Evolutionary conservation across 1,140 invertebrate genomes (phyloP), one percentile per base, ranked within the genome.

Genomic region (Vollenhovia emeryi): DNA sequence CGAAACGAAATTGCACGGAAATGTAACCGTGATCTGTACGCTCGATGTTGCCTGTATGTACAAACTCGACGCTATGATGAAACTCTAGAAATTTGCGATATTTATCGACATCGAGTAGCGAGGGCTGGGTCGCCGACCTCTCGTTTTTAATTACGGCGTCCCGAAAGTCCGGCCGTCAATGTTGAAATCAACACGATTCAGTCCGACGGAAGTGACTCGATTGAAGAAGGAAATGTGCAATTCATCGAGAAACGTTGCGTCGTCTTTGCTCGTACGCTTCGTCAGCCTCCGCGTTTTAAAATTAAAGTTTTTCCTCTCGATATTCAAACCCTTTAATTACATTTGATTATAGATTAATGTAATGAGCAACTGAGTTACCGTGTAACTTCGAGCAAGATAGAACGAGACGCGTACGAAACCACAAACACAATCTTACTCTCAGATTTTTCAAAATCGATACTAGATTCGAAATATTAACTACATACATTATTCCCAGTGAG

Each of bases 111-210:
- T 71, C 52, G 64, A 55, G 78, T 21, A 21, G 59, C 43, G 27
- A 33, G 9, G 13, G 11, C 0, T 9, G 11, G 27, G 27, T 74
- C 75, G 21, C 48, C 66, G 83, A 75, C 64, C 59, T 74, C 30
- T 84, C 59, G 48, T 73, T 89, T 89, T 89, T 87, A 88, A 88
- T 89, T 88, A 86, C 75, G 24, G 0, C 18, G 33, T 33, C 62
- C n/a, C 50, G 13, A 73, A 48, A 66, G 68, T 11, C 15, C 40
- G 36, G 36, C 11, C 55, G 74, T 78, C 45, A 48, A 69, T 40
- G 69, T 85, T 52, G 71, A 33, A 64, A 45, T 68, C 66, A 82
- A 87, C 60, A 73, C 52, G 40, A 75, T 86, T 83, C 71, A 89
- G 55, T 79, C 71, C 85, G 60, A 48, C 52, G 36, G 68, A 57